Base-by-base conservation (phyloP, 2,888 invertebrate species). In the Lagria hirta region DNA sequence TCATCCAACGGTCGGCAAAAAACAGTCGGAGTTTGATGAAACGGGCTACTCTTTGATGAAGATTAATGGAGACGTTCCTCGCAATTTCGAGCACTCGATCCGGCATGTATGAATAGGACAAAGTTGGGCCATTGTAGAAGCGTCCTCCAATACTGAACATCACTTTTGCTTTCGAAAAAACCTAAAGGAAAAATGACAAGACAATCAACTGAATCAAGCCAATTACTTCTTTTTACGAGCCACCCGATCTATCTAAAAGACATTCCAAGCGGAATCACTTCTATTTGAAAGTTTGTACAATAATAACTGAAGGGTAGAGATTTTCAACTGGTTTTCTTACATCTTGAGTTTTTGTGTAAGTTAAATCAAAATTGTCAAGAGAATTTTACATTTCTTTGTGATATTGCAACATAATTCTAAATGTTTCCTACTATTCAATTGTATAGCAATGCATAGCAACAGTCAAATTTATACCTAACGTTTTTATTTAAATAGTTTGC, bases 1-100 rank as follows among this genome's bases (percentile, higher is more conserved):
- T 79, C 59, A 87, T 79, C 84, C 84, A 84, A 40, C 77, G 75
- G 34, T 79, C 75, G 30, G 81, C 82, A 62, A 86, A 87, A 64
- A 77, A 78, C 24, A 86, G 73, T 44, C 80, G 74, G 54, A 80
- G 65, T 70, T 78, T 81, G 54, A 86, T 73, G 64, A 76, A 80
- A 52, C 72, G 75, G 16, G 80, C 86, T 3, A 81, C 65, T 43
- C 80, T 73, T 55, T 81, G 78, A 58, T 81, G 79, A 22, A 87
- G 73, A 45, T 76, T 75, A 51, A 88, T 81, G 54, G 80, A 76
- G 27, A 88, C 82, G 67, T 83, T 82, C 34, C 86, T 72, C 1
- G 86, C 81, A 56, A 78, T 79, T 62, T 84, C 83, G 51, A 82
- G 71, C 40, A 75, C 73, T 17, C 71, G 72, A 64, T 82, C 83